Evolutionary conservation across 2,888 invertebrate species (phyloP), one percentile per base, ranked within the genome.

Genomic region (Ligdia adustata): DNA sequence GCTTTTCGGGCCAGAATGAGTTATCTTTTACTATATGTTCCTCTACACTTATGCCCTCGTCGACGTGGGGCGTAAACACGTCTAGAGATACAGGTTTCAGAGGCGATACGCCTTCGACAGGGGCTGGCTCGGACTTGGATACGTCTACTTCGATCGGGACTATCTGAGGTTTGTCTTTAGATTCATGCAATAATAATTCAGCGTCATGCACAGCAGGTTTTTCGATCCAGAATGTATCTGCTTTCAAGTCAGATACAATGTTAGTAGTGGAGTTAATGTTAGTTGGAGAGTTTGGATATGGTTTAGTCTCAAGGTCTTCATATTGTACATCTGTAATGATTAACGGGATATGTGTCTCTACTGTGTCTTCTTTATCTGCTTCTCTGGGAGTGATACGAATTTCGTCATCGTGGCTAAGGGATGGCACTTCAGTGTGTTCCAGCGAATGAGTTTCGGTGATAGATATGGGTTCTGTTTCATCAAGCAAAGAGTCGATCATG

Each of bases 1-100:
- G 81, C 74, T 93, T 93, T 39, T 92, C 90, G 2, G 86, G 70
- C 94, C 93, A 94, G 66, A 93, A 93, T 4, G 91, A 81, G 52
- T 82, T 76, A 53, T 94, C 89, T 18, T 69, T 77, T 39, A 63
- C 64, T 31, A 89, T 69, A 49, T 86, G 81, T 69, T 76, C 67
- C 54, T 77, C 69, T 29, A 85, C 53, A 39, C 66, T 73, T 44
- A 61, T 58, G 48, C 52, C 52, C 46, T 66, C 59, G 12, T 58
- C 58, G 31, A 54, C 16, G 14, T 55, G 50, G 39, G 49, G 48
- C 54, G 65, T 52, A 29, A 42, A 43, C 38, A 45, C 15, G 2
- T 48, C 22, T 52, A 56, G 22, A 32, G 39, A 18, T 60, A 60
- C 57, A 13, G 39, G 18, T 53, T 60, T 62, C 18, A 39, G 32